Percentiles rank a stretch among this genome's conserved stretches.
Conservation (phyloP, 2,113 vertebrate species). For the Sula dactylatra region DNA sequence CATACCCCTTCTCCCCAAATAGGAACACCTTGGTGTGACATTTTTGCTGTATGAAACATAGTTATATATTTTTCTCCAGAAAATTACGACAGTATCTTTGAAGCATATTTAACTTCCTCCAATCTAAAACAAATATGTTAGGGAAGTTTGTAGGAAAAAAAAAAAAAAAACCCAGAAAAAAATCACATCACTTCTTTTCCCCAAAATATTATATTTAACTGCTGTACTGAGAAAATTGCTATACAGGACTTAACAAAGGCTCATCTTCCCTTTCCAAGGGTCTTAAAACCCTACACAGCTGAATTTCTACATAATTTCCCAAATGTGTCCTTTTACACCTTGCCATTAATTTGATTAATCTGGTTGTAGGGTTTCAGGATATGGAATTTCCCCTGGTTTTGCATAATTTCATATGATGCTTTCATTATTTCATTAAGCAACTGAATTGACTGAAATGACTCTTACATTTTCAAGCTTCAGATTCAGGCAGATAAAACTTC, state of each 20-base stretch:
- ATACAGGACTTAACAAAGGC: neutral
- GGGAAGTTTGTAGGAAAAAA: neutral
- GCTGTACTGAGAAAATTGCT: neutral
- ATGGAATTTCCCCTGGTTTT: conserved; percentile 44
- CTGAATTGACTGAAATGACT: neutral
- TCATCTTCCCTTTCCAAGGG: neutral
- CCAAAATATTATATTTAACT: neutral
- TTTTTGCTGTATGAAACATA: neutral
- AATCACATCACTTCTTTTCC: neutral
- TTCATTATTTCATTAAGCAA: conserved; percentile 42
- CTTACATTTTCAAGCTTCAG: conserved; percentile 10
- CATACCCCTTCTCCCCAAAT: neutral
- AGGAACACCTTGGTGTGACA: neutral
- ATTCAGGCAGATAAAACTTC: conserved; percentile 15
- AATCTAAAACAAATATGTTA: neutral
- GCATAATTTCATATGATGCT: conserved; percentile 31
- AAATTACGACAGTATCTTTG: neutral
- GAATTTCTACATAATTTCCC: conserved; percentile 18
- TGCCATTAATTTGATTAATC: conserved; percentile 42
- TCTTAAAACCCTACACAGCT: neutral
- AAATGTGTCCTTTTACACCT: conserved; percentile 12
- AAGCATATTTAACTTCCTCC: neutral
- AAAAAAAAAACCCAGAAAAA: neutral
- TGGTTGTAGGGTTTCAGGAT: neutral
- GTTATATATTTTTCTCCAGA: neutral